Evolutionary conservation across 2,888 invertebrate species (phyloP).

Genomic region (Plagodis dolabraria): DNA sequence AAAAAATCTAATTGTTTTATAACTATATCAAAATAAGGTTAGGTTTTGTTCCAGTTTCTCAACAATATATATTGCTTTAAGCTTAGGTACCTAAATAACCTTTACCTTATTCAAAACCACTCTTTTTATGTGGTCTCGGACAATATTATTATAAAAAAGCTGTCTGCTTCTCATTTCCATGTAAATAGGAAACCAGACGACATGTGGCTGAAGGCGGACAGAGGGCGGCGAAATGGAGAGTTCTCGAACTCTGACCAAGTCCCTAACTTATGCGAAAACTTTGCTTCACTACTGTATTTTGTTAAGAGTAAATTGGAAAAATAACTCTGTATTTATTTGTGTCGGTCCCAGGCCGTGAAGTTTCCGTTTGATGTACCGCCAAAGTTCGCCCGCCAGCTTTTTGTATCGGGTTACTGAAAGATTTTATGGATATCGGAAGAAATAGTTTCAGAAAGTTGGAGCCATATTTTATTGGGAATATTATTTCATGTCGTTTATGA

Average conservation of each 20-base stretch:
- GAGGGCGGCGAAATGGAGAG: slow-evolving; percentile 39
- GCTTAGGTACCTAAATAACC: no score
- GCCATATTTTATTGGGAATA: slow-evolving; percentile 30
- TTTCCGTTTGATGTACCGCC: slow-evolving; percentile 51
- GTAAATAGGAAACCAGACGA: slow-evolving; percentile 59
- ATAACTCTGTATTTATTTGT: slow-evolving; percentile 51
- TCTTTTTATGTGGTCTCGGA: slow-evolving; percentile 17
- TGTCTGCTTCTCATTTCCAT: slow-evolving; percentile 64
- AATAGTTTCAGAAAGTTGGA: slow-evolving; percentile 15
- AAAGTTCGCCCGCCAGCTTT: slow-evolving; percentile 31
- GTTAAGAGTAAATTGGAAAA: slow-evolving; percentile 61
- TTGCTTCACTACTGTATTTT: slow-evolving; percentile 45
- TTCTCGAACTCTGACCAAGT: slow-evolving; percentile 35
- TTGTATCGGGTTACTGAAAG: slow-evolving; percentile 26
- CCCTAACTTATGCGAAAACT: slow-evolving; percentile 68
- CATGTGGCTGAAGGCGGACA: slow-evolving; percentile 56
- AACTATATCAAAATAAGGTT: no score
- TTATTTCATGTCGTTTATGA: slow-evolving; percentile 17
- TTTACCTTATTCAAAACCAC: slow-evolving; percentile 42
- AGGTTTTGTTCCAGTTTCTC: no score
- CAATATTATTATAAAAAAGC: slow-evolving; percentile 51
- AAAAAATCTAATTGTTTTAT: no score
- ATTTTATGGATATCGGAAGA: slow-evolving; percentile 34
- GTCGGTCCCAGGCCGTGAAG: slow-evolving; percentile 28
- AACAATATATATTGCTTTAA: no score